Percentiles rank a stretch among this genome's conserved stretches.
Conservation (phyloP, 2,888 invertebrate species). For the Pandemis corylana region DNA sequence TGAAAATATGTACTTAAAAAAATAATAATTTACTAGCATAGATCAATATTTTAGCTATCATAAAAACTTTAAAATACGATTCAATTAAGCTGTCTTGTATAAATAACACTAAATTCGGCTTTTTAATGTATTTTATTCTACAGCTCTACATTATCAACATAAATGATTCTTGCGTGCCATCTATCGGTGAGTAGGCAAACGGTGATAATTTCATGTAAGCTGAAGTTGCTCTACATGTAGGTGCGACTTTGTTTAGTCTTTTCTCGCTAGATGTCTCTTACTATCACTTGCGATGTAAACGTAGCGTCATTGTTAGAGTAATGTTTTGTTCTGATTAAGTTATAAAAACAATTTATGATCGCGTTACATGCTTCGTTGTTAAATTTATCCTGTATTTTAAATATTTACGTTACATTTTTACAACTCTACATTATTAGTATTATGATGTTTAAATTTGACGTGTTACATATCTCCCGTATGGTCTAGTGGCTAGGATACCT, state of each 20-base stretch:
- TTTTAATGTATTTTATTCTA: too few relatives aligned
- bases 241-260: background rate
- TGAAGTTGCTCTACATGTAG: background rate
- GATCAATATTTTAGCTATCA: too few relatives aligned
- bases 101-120: too few relatives aligned
- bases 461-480: slow-evolving; percentile 71
- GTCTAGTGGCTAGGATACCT: slow-evolving; percentile 89
- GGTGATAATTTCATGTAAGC: background rate
- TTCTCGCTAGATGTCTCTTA: slow-evolving; percentile 27
- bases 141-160: too few relatives aligned
- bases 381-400: background rate
- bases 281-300: background rate
- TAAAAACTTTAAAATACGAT: too few relatives aligned
- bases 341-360: background rate
- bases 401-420: background rate
- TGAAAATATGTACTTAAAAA: too few relatives aligned
- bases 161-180: slow-evolving; percentile 9
- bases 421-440: rapidly evolving
- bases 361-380: too few relatives aligned
- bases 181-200: slow-evolving; percentile 33
- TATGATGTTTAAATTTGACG: slow-evolving; percentile 32
- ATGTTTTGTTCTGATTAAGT: background rate
- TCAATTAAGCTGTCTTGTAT: too few relatives aligned
- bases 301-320: background rate
- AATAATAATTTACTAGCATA: too few relatives aligned